These are phyloP conservation scores for Podiceps cristatus DNA, from an alignment of 2,113 vertebrate species.

Conservation along the genomic window DNA sequence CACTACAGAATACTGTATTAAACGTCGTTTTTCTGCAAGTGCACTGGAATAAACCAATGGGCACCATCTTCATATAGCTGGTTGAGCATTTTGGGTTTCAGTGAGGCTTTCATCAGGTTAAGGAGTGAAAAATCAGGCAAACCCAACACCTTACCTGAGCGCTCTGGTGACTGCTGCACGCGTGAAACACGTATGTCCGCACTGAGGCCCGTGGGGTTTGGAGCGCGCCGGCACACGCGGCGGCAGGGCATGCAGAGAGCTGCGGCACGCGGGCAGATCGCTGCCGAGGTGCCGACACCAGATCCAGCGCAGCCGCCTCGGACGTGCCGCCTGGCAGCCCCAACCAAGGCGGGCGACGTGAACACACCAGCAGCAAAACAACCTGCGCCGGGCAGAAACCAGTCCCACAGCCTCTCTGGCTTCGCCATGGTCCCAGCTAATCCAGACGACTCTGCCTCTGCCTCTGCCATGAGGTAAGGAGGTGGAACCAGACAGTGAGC, in stretches of 20 bases:
- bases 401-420: neutral
- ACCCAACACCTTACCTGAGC: neutral
- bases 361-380: neutral
- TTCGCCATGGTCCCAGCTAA: neutral
- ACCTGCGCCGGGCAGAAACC: neutral
- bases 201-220: neutral
- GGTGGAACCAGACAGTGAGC: neutral
- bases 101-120: neutral
- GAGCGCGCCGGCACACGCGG: neutral
- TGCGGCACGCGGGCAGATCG: rapidly evolving
- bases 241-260: neutral
- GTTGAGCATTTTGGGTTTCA: neutral
- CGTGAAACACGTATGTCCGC: rapidly evolving
- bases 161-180: neutral
- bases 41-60: neutral
- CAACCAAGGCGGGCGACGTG: rapidly evolving
- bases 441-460: neutral
- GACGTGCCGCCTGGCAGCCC: neutral
- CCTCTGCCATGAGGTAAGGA: neutral
- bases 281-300: rapidly evolving
- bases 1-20: neutral
- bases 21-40: neutral
- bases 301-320: neutral
- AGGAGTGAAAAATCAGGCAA: neutral
- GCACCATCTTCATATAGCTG: neutral